Conservation (phyloP, 2,888 invertebrate species). For the Clostera curtula region DNA sequence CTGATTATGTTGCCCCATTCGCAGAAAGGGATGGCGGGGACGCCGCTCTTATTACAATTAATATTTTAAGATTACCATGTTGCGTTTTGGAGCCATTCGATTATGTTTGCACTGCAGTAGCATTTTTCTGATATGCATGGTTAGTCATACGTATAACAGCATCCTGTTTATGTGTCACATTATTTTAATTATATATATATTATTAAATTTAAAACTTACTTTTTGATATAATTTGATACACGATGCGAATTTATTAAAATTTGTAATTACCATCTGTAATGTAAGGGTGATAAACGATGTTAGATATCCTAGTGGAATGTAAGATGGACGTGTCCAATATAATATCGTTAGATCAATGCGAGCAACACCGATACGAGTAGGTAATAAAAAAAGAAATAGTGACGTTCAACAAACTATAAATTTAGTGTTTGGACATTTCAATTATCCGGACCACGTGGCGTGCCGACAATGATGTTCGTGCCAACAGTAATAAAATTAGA, state of each 20-base stretch:
- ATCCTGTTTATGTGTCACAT: no score
- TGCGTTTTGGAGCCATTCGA: conserved; percentile 25
- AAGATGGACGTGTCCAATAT: conserved; percentile 18
- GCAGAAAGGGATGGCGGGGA: conserved; percentile 59
- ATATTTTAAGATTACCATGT: conserved; percentile 63
- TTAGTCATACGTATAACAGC: no score
- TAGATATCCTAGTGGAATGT: conserved; percentile 14
- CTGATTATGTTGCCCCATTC: conserved; percentile 65
- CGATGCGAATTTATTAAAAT: conserved; percentile 11
- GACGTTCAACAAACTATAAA: conserved; percentile 59
- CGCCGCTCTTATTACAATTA: conserved; percentile 58
- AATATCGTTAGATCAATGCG: conserved; percentile 27
- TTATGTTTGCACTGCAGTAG: no score
- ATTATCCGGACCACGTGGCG: conserved; percentile 69
- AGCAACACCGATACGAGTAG: conserved; percentile 33
- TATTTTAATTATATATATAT: no score
- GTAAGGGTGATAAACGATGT: no score
- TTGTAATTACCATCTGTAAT: no score
- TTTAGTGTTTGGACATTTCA: conserved; percentile 71
- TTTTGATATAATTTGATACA: conserved; percentile 13
- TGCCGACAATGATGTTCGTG: conserved; percentile 67
- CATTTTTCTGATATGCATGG: no score
- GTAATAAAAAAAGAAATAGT: conserved; percentile 54
- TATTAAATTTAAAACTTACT: no score
- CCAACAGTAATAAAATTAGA: conserved; percentile 60